Conservation (phyloP, 2,888 invertebrate genomes). For the Phaonia tiefii region DNA sequence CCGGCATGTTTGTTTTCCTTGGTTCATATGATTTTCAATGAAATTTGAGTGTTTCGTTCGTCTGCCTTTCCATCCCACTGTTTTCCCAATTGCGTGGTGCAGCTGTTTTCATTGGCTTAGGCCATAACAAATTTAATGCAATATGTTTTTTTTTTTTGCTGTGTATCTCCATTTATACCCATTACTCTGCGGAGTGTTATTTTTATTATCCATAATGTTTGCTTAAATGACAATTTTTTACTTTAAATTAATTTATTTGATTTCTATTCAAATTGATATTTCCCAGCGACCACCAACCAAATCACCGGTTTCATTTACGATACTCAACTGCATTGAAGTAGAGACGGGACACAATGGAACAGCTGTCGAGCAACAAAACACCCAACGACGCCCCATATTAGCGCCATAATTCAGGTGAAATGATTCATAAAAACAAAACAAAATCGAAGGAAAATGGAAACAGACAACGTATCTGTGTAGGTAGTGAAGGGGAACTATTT, state of each 20-base stretch:
- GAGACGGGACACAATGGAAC: background rate
- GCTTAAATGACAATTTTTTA: slow-evolving; percentile 59
- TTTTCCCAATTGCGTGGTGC: background rate
- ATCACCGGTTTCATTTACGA: background rate
- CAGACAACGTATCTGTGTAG: too few relatives aligned
- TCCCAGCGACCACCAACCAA: background rate
- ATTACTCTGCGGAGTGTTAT: background rate
- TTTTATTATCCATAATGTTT: slow-evolving; percentile 26
- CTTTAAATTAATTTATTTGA: slow-evolving; percentile 62
- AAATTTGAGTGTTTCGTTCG: background rate
- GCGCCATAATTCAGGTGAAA: slow-evolving; percentile 41
- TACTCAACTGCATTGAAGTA: too few relatives aligned
- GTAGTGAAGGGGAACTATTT: too few relatives aligned
- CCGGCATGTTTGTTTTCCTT: background rate
- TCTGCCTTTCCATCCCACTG: background rate
- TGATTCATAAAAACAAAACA: slow-evolving; percentile 22
- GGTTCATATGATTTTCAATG: background rate
- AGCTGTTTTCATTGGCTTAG: slow-evolving; percentile 21
- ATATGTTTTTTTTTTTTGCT: too few relatives aligned
- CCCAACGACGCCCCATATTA: background rate
- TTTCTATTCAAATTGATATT: slow-evolving; percentile 40
- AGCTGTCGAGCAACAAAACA: slow-evolving; percentile 29
- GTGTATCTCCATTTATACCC: background rate
- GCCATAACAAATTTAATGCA: too few relatives aligned
- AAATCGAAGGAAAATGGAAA: too few relatives aligned